Evolutionary conservation across 2,797 vertebrate species (phyloP), one percentile per base, ranked within the genome.

Genomic region (Amphiprion clarkii): DNA sequence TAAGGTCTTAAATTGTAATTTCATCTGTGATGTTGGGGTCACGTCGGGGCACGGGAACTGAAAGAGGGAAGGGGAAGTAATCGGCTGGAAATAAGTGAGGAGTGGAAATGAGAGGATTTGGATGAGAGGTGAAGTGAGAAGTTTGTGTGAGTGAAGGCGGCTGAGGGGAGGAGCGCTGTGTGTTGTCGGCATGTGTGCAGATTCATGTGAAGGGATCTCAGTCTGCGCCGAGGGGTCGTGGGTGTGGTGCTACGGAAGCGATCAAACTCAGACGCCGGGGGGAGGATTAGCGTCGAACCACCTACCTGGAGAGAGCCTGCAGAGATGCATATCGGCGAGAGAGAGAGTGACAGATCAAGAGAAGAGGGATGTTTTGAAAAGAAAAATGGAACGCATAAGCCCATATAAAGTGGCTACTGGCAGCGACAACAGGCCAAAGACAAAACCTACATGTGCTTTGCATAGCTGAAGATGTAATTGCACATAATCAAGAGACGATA

Each of bases 261-360:
- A 87, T 90, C 84, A 88, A 80, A 83, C 72, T 56, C 70, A 90
- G 72, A 89, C 88, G 77, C 57, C 36, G 54, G 72, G 74, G 73
- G 71, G 74, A 73, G 81, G 86, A 91, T 90, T 89, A 91, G 67
- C 59, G 39, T 85, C 76, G 78, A 79, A 62, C 71, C 74, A 66
- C 73, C 81, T 72, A 78, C 74, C 78, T 66, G 79, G 71, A 66
- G 65, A 67, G 57, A 82, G 69, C 71, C 66, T 79, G 81, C 58
- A 81, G 78, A 83, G 87, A 90, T 85, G 81, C 77, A 60, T 84
- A 87, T 88, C 83, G 53, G 0, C 48, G 57, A 31, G 64, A 44
- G 60, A 59, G 7, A 36, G 31, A 5, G 19, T 10, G 14, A 29
- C 16, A 54, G 29, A 52, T 9, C 21, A 51, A 55, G 25, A 44